phyloP scores from a whole-genome alignment of 2,113 vertebrate species.

The Eolophus roseicapilla region DNA sequence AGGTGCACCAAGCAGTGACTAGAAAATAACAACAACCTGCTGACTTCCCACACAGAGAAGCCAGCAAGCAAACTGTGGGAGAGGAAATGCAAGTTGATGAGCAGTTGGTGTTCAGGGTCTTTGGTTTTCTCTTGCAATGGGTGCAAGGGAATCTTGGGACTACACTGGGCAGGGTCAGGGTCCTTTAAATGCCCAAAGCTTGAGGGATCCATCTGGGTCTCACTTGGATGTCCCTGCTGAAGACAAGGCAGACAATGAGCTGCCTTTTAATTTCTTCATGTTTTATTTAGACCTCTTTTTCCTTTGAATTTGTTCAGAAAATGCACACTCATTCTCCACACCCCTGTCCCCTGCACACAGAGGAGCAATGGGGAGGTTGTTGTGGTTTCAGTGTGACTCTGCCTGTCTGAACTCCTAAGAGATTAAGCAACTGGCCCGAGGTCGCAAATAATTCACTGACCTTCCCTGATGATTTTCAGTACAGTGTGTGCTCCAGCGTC shows the following conservation, averaged over 20 bases:
- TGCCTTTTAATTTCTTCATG: background rate
- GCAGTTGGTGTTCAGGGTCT: background rate
- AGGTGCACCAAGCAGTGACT: background rate
- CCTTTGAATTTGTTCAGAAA: background rate
- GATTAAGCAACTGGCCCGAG: background rate
- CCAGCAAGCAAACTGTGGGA: background rate
- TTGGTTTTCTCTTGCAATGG: background rate
- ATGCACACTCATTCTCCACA: background rate
- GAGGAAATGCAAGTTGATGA: background rate
- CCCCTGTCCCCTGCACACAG: background rate
- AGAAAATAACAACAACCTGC: background rate
- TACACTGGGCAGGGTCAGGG: background rate
- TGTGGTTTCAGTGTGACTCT: background rate
- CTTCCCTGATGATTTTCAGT: slow-evolving; percentile 2
- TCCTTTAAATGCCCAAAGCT: background rate
- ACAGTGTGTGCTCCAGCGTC: background rate
- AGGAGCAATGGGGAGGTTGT: background rate
- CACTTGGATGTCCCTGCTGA: background rate
- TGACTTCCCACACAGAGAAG: background rate
- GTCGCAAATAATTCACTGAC: background rate
- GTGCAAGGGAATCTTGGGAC: background rate
- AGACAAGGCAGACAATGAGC: background rate
- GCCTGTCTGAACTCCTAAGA: background rate
- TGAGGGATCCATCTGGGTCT: background rate
- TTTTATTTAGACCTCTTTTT: background rate